Evolutionary conservation across 2,797 vertebrate species (phyloP).

Genomic region (Serranus cabrilla): DNA sequence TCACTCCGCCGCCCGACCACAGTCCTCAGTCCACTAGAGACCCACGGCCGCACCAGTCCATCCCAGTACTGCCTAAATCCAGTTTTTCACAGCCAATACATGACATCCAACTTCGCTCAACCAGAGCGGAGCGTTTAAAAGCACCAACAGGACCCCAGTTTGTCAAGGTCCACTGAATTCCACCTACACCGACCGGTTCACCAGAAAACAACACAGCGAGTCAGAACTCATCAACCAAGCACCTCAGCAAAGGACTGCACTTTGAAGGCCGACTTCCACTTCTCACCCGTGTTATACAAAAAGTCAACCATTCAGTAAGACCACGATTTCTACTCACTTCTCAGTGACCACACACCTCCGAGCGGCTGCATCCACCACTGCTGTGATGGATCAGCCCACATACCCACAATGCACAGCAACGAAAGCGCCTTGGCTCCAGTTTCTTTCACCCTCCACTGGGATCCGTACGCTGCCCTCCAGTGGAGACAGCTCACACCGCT

Average conservation of each 20-base stretch:
- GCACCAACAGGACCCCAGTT: conserved; percentile 38
- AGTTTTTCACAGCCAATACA: conserved; percentile 66
- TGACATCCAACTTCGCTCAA: conserved; percentile 36
- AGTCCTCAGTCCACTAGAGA: conserved; percentile 83
- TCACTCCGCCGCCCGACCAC: conserved; percentile 80
- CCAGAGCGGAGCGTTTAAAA: conserved; percentile 26
- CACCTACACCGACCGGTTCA: conserved; percentile 27
- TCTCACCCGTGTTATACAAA: not conserved
- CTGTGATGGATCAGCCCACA: conserved; percentile 4
- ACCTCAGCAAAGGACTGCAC: conserved; percentile 54
- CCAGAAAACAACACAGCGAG: conserved; percentile 32
- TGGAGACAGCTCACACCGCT: conserved; percentile 38
- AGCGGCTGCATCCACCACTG: conserved; percentile 22
- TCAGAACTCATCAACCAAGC: conserved; percentile 53
- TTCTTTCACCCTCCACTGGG: conserved; percentile 39
- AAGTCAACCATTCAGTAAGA: not conserved
- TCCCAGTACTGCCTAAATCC: conserved; percentile 62
- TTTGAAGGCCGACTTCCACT: conserved; percentile 31
- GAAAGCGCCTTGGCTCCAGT: conserved; percentile 41
- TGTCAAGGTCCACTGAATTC: conserved; percentile 30
- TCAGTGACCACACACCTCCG: not conserved
- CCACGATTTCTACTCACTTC: conserved; percentile 4
- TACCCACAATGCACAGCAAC: conserved; percentile 53
- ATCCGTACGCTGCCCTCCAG: conserved; percentile 53
- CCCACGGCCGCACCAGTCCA: conserved; percentile 25